Percentiles rank a stretch among this genome's conserved stretches.
These are phyloP conservation scores for Macrophya annulata DNA, from an alignment of 2,888 invertebrate species.

Conservation along the genomic window DNA sequence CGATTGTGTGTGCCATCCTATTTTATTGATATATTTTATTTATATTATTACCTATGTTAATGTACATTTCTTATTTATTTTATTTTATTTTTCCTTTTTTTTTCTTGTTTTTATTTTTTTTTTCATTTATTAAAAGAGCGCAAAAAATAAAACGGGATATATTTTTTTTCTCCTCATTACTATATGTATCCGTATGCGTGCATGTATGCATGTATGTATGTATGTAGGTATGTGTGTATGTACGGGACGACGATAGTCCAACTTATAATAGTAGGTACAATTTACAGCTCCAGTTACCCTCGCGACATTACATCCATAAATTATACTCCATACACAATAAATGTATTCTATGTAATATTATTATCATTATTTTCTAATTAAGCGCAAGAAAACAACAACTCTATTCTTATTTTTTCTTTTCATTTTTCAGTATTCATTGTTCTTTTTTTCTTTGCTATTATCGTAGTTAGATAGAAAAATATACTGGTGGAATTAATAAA, in stretches of 20 bases:
- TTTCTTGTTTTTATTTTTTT: neutral
- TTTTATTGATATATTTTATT: slow-evolving; percentile 75
- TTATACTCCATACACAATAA: slow-evolving; percentile 66
- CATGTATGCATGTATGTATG: neutral
- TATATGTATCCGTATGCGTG: neutral
- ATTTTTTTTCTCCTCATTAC: neutral
- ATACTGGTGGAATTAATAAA: slow-evolving; percentile 54
- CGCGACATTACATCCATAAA: slow-evolving; percentile 64
- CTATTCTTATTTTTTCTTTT: neutral
- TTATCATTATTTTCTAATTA: slow-evolving; percentile 63
- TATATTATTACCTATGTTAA: slow-evolving; percentile 69
- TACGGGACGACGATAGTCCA: slow-evolving; percentile 64
- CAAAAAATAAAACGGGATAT: slow-evolving; percentile 27
- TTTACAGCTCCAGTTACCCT: slow-evolving; percentile 71
- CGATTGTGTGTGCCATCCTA: slow-evolving; percentile 72
- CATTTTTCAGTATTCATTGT: neutral
- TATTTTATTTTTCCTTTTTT: neutral
- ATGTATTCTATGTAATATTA: slow-evolving; percentile 59
- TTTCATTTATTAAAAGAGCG: slow-evolving; percentile 17
- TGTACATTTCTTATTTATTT: slow-evolving; percentile 10
- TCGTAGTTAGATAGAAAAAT: slow-evolving; percentile 48
- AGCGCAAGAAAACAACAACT: slow-evolving; percentile 59
- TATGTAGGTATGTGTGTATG: slow-evolving; percentile 45
- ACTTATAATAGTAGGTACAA: slow-evolving; percentile 76
- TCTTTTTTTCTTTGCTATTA: slow-evolving; percentile 16